Base-by-base conservation (phyloP, 2,888 invertebrate genomes). In the Apamea crenata region DNA sequence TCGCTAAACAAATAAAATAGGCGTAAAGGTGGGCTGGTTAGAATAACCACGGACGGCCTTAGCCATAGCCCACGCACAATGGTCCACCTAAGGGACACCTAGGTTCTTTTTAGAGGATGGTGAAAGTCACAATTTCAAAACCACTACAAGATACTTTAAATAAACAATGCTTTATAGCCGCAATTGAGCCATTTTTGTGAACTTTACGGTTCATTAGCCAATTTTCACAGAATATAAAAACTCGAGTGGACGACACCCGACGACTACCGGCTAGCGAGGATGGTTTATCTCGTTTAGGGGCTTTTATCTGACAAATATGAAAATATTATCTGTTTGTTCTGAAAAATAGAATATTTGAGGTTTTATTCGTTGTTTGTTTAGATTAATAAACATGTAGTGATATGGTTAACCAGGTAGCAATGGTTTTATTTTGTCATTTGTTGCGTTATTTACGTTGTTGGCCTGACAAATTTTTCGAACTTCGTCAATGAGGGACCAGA, bases 311-410 rank as follows among this genome's bases (percentile, higher is more conserved):
- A 70, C 14, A 44, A 7, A 18, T 53, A 63, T 3, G 25, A 21
- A 56, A 36, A 25, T 65, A 47, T 25, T 40, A 79, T 66, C 47
- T 44, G 32, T 10, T 68, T 70, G 16, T 59, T 71, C 29, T 81
- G 47, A 29, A 50, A 80, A 66, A n/a, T 71, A n/a, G 7, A 44
- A 78, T 63, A 16, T n/a, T 36, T 50, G 21, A 44, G 16, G 29
- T 32, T 32, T n/a, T 32, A 75, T 71, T 75, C 29, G 25, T 14
- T 56, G 74, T 56, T 40, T 6, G 36, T 47, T 76, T n/a, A 74
- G 32, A 18, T 72, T 18, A 47, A 18, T 14, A 12, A 18, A 10
- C 32, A 8, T 70, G n/a, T 14, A 70, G 36, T 16, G 10, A 47
- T 47, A 47, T 12, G 12, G 14, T 47, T 14, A 12, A 47, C 47